phyloP scores from a whole-genome alignment of 2,888 invertebrate genomes.

The Caenorhabditis sp. region DNA sequence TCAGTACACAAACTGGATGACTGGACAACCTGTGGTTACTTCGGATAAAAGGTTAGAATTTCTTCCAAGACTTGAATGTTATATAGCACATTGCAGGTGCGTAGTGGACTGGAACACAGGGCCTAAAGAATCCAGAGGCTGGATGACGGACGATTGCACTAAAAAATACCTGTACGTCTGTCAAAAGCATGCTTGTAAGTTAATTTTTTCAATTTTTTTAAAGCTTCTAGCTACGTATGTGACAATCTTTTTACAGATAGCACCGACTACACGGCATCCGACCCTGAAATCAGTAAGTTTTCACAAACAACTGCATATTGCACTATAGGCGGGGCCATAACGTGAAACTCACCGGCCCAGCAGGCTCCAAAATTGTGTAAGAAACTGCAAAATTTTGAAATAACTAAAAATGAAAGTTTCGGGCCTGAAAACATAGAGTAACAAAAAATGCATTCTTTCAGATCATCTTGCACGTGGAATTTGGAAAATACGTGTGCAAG shows the following conservation, averaged over 20 bases:
- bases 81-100: conserved; percentile 28
- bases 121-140: conserved; percentile 24
- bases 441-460: too few species aligned
- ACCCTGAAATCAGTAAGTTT: conserved; percentile 40
- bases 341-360: too few species aligned
- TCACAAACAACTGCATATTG: too few species aligned
- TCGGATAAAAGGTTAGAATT: conserved; percentile 16
- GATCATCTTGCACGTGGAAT: conserved; percentile 65
- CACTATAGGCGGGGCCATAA: too few species aligned
- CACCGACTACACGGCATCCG: conserved; percentile 35
- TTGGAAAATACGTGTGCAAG: conserved; percentile 61
- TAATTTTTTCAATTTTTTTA: not conserved
- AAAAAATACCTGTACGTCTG: conserved; percentile 56
- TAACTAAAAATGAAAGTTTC: too few species aligned
- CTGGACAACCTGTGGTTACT: conserved; percentile 52
- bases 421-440: too few species aligned
- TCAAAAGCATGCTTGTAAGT: conserved; percentile 60
- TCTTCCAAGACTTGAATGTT: not conserved
- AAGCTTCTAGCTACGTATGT: not conserved
- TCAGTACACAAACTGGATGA: conserved; percentile 59
- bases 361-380: too few species aligned
- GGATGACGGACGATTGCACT: conserved; percentile 54
- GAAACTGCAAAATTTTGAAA: too few species aligned
- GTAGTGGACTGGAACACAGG: conserved; percentile 49
- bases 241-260: conserved; percentile 43